Evolutionary conservation across 2,797 vertebrate species (phyloP).

Genomic region (Glyptemys insculpta): DNA sequence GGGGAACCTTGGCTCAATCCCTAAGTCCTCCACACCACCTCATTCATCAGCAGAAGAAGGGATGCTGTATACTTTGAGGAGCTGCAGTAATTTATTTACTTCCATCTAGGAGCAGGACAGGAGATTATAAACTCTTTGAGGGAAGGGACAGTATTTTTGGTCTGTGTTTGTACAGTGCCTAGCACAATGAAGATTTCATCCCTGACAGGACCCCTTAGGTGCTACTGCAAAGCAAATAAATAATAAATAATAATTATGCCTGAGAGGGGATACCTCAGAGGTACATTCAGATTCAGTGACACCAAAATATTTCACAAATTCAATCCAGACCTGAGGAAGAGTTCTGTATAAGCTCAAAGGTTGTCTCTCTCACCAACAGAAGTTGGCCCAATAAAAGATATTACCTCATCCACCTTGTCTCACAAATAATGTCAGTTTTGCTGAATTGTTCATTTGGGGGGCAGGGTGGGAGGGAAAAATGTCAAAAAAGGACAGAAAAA

Average conservation of each 20-base stretch:
- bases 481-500: neutral
- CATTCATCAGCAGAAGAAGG: neutral
- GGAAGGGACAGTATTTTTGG: neutral
- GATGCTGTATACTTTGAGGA: neutral
- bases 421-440: neutral
- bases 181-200: neutral
- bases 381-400: neutral
- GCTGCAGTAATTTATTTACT: neutral
- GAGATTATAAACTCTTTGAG: neutral
- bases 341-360: neutral
- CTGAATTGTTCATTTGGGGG: neutral
- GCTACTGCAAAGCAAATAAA: neutral
- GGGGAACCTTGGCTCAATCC: neutral
- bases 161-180: neutral
- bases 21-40: neutral
- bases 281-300: no score
- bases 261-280: neutral
- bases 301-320: neutral
- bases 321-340: neutral
- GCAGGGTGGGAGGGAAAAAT: no score
- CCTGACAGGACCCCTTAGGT: neutral
- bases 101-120: neutral
- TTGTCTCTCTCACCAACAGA: neutral
- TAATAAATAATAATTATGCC: neutral
- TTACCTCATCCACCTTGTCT: neutral